Conservation (phyloP, 2,113 vertebrate species). For the Upupa epops region DNA sequence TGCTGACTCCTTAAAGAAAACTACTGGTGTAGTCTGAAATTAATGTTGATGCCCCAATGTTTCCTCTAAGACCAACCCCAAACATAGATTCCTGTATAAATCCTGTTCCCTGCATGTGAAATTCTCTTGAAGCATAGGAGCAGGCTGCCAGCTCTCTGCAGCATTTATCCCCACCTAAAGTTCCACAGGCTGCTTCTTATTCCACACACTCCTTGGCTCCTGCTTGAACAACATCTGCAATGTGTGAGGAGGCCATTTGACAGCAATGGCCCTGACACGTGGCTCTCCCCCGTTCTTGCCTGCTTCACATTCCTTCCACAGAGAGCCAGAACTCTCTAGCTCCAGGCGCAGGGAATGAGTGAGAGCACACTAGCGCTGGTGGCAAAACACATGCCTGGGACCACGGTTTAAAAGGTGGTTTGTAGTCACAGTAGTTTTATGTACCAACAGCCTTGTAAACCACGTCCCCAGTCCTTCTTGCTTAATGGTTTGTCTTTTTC, state of each 20-base stretch:
- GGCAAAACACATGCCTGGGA: not conserved
- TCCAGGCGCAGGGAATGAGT: not conserved
- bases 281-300: slow-evolving; percentile 12
- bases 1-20: not conserved
- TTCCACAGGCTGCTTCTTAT: slow-evolving; percentile 28
- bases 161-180: not conserved
- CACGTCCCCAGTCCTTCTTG: not conserved
- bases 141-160: not conserved
- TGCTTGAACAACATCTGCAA: slow-evolving; percentile 25
- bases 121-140: not conserved
- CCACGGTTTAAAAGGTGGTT: not conserved
- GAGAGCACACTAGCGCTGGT: not conserved
- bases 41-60: not conserved
- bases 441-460: not conserved
- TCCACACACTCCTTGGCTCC: not conserved
- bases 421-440: not conserved
- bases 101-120: not conserved
- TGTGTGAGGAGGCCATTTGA: slow-evolving; percentile 14
- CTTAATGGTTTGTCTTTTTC: not conserved
- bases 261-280: not conserved
- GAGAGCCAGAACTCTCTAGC: not conserved
- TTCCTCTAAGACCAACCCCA: not conserved
- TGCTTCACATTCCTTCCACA: not conserved
- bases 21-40: not conserved
- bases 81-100: not conserved